phyloP scores from a whole-genome alignment of 2,797 vertebrate species.

The Lepidocolaptes lacrymiger region DNA sequence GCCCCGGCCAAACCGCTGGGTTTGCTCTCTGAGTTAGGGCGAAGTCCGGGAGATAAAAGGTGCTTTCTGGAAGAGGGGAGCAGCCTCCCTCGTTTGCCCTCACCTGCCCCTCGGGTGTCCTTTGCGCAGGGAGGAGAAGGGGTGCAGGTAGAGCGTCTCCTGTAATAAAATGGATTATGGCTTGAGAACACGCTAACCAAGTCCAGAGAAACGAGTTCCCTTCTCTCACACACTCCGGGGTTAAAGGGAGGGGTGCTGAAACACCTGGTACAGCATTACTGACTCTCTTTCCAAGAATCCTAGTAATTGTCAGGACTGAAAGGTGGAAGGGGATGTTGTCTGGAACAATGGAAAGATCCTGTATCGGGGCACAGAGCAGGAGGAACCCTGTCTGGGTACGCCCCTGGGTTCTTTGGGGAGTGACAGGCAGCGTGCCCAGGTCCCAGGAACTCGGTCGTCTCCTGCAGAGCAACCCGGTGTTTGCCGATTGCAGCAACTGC shows the following conservation, averaged over 20 bases:
- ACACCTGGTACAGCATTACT: accelerated
- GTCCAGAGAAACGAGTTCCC: neutral
- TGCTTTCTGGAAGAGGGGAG: neutral
- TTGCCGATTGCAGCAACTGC: neutral
- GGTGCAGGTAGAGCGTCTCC: neutral
- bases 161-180: neutral
- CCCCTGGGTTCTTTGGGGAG: neutral
- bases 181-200: neutral
- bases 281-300: neutral
- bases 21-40: accelerated
- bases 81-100: accelerated
- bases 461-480: no score
- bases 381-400: neutral
- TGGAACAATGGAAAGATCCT: neutral
- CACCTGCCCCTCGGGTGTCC: neutral
- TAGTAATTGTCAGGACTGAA: accelerated
- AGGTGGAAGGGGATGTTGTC: accelerated
- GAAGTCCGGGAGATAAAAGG: neutral
- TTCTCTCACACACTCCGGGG: accelerated
- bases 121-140: accelerated
- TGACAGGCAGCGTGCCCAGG: accelerated
- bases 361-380: neutral
- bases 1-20: accelerated
- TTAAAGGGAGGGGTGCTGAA: neutral
- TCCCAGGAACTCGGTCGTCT: neutral